These are phyloP conservation scores for Parapristionchus giblindavisi DNA, from an alignment of 2,888 invertebrate species.

Conservation along the genomic window DNA sequence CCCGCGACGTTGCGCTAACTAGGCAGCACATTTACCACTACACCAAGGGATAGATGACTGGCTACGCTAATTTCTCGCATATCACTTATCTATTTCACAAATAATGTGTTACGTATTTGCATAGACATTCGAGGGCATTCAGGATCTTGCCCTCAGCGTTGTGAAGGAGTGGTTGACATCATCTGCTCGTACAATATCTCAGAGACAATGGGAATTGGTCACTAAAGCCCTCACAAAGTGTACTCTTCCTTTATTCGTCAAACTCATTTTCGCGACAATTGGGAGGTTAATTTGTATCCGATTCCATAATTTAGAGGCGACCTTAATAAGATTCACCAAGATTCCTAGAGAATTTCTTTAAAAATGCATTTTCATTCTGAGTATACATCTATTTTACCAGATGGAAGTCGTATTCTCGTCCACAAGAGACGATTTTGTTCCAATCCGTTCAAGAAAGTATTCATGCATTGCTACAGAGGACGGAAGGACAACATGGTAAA, in stretches of 20 bases:
- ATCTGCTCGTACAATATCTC: slow-evolving; percentile 85
- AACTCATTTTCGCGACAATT: slow-evolving; percentile 95
- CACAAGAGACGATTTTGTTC: slow-evolving; percentile 89
- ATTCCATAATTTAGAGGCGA: too few relatives aligned
- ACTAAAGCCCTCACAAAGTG: slow-evolving; percentile 65
- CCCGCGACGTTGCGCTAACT: too few relatives aligned
- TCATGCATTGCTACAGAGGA: slow-evolving; percentile 74
- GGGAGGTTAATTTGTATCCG: slow-evolving; percentile 69
- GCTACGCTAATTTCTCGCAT: too few relatives aligned
- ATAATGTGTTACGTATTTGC: too few relatives aligned
- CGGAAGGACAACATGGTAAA: slow-evolving; percentile 71
- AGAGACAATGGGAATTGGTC: slow-evolving; percentile 70
- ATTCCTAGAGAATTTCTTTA: too few relatives aligned
- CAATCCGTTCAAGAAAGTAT: slow-evolving; percentile 72
- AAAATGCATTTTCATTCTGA: too few relatives aligned
- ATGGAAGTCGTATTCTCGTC: slow-evolving; percentile 95
- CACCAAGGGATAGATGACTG: too few relatives aligned
- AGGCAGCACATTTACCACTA: too few relatives aligned
- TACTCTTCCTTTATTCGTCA: slow-evolving; percentile 93
- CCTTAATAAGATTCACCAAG: too few relatives aligned
- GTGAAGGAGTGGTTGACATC: slow-evolving; percentile 88
- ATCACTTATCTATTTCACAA: too few relatives aligned
- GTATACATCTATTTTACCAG: slow-evolving; percentile 73
- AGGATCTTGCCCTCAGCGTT: slow-evolving; percentile 91
- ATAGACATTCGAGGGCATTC: too few relatives aligned